Evolutionary conservation across 2,888 invertebrate genomes (phyloP), one percentile per base, ranked within the genome.

Genomic region (Drosophila demipolita): DNA sequence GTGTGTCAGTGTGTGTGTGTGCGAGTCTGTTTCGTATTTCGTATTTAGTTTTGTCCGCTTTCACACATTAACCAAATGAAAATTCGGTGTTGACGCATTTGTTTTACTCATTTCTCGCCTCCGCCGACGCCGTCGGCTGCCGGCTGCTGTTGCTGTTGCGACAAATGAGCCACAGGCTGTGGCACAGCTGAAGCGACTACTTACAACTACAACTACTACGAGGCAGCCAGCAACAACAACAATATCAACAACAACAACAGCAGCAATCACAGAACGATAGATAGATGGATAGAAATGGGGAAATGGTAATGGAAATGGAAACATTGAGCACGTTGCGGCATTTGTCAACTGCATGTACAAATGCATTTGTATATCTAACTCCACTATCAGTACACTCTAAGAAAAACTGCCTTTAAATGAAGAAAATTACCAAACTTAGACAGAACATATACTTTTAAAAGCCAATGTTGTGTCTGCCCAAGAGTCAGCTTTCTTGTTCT

Each of bases 51-150:
- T 76, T 69, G 70, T 77, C 70, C 68, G 55, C 57, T 78, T 90
- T 90, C 90, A 83, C 90, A 87, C 87, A 90, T 87, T 90, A 90
- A 87, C 87, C 90, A 90, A 90, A 87, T 87, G 89, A 87, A 80
- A 89, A 90, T 90, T 90, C 85, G 87, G 90, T 87, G 87, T 90
- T 87, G 87, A 89, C 87, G 89, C 90, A 90, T 87, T 87, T 87
- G 90, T 87, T 87, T 80, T 84, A 80, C 84, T 89, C 87, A 83
- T 79, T 88, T 75, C 58, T 64, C 26, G 17, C 26, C 48, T 12
- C 3, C 23, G 49, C 49, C 36, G 45, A 23, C 20, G 45, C 20
- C 45, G 7, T 45, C 23, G 45, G 20, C 23, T 45, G 36, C 26
- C 65, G 57, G 66, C 59, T 45, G 53, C 55, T 17, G 36, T 26